Evolutionary conservation across 2,797 vertebrate species (phyloP).

Genomic region (Xerus rutilus): DNA sequence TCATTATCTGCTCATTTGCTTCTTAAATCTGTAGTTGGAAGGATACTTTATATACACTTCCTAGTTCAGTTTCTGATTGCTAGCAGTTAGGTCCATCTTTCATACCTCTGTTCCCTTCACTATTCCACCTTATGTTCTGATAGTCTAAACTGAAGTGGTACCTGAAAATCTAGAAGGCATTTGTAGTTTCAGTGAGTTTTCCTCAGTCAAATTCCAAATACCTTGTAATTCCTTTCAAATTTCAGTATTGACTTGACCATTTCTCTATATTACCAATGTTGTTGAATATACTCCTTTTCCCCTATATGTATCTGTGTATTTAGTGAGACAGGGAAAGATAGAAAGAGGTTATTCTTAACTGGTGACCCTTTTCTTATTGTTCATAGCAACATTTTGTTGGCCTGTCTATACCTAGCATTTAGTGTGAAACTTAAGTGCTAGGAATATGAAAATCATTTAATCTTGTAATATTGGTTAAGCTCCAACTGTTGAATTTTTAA

Average conservation of each 20-base stretch:
- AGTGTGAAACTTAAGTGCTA: background rate
- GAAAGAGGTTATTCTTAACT: background rate
- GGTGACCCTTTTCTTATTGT: background rate
- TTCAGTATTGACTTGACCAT: background rate
- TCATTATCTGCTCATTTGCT: slow-evolving; percentile 16
- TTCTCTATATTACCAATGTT: slow-evolving; percentile 14
- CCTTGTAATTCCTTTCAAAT: slow-evolving; percentile 26
- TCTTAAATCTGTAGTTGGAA: background rate
- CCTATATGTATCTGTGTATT: background rate
- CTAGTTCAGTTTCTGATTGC: background rate
- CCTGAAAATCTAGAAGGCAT: background rate
- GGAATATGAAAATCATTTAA: slow-evolving; percentile 13
- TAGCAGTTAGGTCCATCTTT: background rate
- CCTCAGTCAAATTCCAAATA: background rate
- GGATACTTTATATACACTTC: background rate
- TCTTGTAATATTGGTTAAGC: background rate
- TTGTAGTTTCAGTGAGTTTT: background rate
- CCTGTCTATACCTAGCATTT: background rate
- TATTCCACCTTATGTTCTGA: background rate
- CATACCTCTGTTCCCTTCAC: background rate
- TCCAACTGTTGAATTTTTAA: background rate
- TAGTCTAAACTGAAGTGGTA: background rate
- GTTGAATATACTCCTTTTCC: background rate
- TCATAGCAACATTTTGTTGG: background rate
- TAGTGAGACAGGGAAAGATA: slow-evolving; percentile 5